Evolutionary conservation across 1,140 invertebrate species (phyloP), one percentile per base, ranked within the genome.

Genomic region (Drosophila ananassae): DNA sequence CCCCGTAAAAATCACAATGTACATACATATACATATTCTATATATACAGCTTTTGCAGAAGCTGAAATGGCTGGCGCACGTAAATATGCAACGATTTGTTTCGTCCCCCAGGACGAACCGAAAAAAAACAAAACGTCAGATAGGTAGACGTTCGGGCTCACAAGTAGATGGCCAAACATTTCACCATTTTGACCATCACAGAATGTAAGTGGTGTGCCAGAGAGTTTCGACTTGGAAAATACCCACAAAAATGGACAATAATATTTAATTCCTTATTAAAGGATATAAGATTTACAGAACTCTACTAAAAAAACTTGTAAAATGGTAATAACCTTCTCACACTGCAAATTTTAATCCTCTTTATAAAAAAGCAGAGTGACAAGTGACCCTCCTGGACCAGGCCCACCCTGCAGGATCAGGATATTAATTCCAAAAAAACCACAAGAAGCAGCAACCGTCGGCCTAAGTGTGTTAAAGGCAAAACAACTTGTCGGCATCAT

Each of bases 21-120:
- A 8, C 24, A 47, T 47, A 47, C 4, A 24, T 17, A 21, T 21
- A 44, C 9, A 9, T 46, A 46, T 46, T 21, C 7, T 21, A 9
- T 46, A 46, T 21, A 46, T 22, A 22, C 10, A 62, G 53, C 56
- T 46, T 37, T 41, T 52, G 73, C 47, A 54, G 52, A 55, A 64
- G 62, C n/a, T 47, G 60, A 79, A 72, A 79, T 61, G 78, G 64
- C 61, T 72, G 75, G 83, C 69, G 53, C 82, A 78, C 82, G 72
- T 66, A 87, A 85, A 77, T 85, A 87, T 87, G 82, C 82, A 75
- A 78, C 74, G 78, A 87, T 87, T 82, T 85, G 77, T 87, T 78
- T 81, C 62, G 69, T 41, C 61, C 64, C 74, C 66, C 37, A 52
- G 39, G 52, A 52, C 66, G 77, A 58, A 80, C 79, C 67, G 41